These are phyloP conservation scores for Hippasteria phrygiana DNA, from an alignment of 53 echinoderm and acorn worm genomes.

Conservation along the genomic window DNA sequence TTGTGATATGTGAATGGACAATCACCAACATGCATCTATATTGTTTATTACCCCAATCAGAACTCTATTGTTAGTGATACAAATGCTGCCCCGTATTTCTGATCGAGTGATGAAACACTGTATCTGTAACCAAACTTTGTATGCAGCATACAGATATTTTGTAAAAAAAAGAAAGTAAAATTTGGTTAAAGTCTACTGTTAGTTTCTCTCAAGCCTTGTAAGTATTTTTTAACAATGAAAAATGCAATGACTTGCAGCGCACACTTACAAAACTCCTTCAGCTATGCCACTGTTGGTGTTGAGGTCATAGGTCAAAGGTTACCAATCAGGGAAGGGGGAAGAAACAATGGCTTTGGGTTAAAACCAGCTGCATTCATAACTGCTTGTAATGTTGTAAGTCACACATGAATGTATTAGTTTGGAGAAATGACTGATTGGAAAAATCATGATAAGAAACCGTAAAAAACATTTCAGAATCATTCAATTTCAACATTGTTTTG, in stretches of 20 bases:
- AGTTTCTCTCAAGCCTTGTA: constrained; percentile 42
- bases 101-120: no score
- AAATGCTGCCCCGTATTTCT: no score
- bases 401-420: background rate
- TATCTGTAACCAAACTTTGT: no score
- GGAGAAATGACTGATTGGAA: background rate
- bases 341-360: constrained; percentile 37
- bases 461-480: background rate
- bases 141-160: no score
- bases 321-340: constrained; percentile 22
- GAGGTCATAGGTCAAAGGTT: constrained; percentile 64
- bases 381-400: background rate
- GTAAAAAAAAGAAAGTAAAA: no score
- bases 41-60: no score
- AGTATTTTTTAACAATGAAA: background rate
- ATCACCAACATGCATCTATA: no score
- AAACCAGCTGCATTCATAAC: background rate
- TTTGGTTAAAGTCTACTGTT: constrained; percentile 17
- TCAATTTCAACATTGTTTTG: background rate
- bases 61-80: no score
- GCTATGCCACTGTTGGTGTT: constrained; percentile 81
- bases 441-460: no score
- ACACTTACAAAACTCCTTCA: constrained; percentile 87
- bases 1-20: no score
- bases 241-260: constrained; percentile 1